Evolutionary conservation across 2,888 invertebrate species (phyloP), one percentile per base, ranked within the genome.

Genomic region (Drosophila rellima): DNA sequence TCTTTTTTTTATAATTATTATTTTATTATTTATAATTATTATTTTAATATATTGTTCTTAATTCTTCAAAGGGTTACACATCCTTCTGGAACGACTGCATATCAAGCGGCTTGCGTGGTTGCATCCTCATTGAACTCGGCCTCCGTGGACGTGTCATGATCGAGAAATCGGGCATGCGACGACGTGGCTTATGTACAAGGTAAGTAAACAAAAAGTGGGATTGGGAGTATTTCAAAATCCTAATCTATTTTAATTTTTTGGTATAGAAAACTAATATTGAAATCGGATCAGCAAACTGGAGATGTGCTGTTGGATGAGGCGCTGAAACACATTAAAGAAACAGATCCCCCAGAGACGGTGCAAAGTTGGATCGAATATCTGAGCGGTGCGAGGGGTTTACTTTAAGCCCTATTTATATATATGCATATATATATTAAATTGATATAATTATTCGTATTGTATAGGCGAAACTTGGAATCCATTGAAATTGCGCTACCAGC

Each of bases 71-170:
- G 98, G 99, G 99, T 76, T 99, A 99, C 94, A 99, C 99, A 92
- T 99, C 99, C 62, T 99, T 99, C 94, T 99, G 99, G 99, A 99
- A 99, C 94, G 99, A 99, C 93, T 99, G 99, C 94, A 99, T 99
- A 95, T 99, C 99, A 82, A 98, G 98, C 90, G 99, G 99, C 44
- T 94, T 99, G 74, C 95, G 99, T 90, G 99, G 99, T 74, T 99
- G 99, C 93, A 99, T 99, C 92, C 94, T 99, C 84, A 98, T 99
- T 81, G 99, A 99, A 93, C 94, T 99, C 88, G 98, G 98, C 10
- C 93, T 99, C 73, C 94, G 99, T 88, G 98, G 98, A 47, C 96
- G 99, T 69, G 95, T 99, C 68, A 99, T 99, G 94, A 94, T 99
- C 88, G 99, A 99, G 93, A 96, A 96, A 92, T 97, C 98, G 88